Base-by-base conservation (phyloP, 2,888 invertebrate genomes). In the Carabus problematicus region DNA sequence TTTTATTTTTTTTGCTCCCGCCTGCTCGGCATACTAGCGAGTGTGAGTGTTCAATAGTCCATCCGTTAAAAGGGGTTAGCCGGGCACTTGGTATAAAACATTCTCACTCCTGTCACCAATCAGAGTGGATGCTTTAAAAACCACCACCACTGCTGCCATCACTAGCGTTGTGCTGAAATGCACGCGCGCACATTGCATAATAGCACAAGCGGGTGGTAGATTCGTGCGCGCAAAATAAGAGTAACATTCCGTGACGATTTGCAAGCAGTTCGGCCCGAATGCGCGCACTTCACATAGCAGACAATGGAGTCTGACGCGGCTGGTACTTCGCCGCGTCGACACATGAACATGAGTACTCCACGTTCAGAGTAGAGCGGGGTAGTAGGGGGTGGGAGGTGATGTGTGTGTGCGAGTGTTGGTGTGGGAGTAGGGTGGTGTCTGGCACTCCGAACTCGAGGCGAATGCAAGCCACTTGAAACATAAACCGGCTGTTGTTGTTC, bases 21-120 rank as follows among this genome's bases (percentile, higher is more conserved):
- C 3, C 29, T 29, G 6, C 29, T 3, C 29, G 29, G 6, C 29
- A 29, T 29, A 6, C 29, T 2, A 29, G 29, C 29, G 6, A 29
- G 29, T 29, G 29, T 29, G 29, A 29, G 29, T 29, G 29, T 29
- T 29, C 29, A 55, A 55, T 55, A 39, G 55, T 6, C 55, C n/a
- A 55, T 39, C 55, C 55, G 55, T 55, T 55, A 55, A 55, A 55
- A 18, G 29, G 55, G 55, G 55, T 55, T 55, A 55, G n/a, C 55
- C 19, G 55, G 19, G 29, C 55, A 55, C 39, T 55, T 18, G 6
- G 55, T 55, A 55, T 55, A 55, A 55, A 55, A 55, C 55, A 55
- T 55, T 19, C 39, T 39, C 29, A 16, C 55, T 16, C 29, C 29
- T 29, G 29, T 29, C 29, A 29, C 29, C 29, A 29, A 29, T 29